phyloP scores from a whole-genome alignment of 2,888 invertebrate genomes.

The Cephalotes varians region DNA sequence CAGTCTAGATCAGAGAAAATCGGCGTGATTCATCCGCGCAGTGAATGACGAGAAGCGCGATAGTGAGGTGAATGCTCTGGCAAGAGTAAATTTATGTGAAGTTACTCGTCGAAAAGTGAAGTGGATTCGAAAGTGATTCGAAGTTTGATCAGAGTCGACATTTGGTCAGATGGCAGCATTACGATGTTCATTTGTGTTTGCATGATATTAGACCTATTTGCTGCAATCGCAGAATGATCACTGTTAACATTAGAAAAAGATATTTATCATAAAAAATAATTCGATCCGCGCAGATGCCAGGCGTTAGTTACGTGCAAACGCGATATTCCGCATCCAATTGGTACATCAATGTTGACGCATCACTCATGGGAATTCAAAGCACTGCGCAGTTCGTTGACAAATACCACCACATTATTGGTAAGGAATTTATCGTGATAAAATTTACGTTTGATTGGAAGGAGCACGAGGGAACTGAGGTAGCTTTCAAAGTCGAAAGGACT shows the following conservation, averaged over 20 bases:
- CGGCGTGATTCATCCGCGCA: constrained; percentile 31
- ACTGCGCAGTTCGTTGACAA: constrained; percentile 85
- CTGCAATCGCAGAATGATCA: not conserved
- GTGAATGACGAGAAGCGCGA: constrained; percentile 16
- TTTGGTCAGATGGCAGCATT: constrained; percentile 13
- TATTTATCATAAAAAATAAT: constrained; percentile 38
- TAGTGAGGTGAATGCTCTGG: constrained; percentile 56
- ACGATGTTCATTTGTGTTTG: not conserved
- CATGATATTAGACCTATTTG: not conserved
- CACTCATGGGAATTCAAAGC: constrained; percentile 86
- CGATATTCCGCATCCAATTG: constrained; percentile 74
- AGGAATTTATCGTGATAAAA: constrained; percentile 38
- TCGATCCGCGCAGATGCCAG: constrained; percentile 76
- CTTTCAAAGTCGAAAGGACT: not conserved
- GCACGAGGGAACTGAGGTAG: not conserved
- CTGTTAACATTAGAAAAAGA: not conserved
- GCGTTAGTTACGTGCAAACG: constrained; percentile 74
- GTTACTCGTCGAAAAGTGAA: constrained; percentile 22
- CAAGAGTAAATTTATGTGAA: constrained; percentile 46
- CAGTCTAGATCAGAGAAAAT: constrained; percentile 9
- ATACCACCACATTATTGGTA: constrained; percentile 84
- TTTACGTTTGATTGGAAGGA: not conserved
- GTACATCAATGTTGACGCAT: constrained; percentile 77
- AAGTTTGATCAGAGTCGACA: constrained; percentile 57
- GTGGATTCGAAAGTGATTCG: constrained; percentile 61